Base-by-base conservation (phyloP, 2,797 vertebrate species). In the Falco peregrinus region DNA sequence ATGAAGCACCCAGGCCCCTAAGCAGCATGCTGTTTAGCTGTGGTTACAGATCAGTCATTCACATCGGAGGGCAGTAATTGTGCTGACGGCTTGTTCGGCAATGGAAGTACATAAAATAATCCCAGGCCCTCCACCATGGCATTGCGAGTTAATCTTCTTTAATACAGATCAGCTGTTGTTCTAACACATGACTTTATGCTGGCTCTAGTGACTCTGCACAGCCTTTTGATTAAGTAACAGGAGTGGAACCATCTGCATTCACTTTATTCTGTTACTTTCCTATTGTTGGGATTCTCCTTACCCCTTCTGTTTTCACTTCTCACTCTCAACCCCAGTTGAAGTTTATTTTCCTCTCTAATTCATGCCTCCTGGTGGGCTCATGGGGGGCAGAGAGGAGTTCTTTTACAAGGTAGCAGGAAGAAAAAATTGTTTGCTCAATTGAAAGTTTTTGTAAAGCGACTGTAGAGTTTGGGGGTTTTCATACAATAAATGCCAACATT, bases 101-200 rank as follows among this genome's bases (percentile, higher is more conserved):
- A 70, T 98, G 97, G 98, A 97, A 98, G 98, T 98, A 97, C 98
- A 98, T 98, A 98, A 98, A 98, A 98, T 98, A 98, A 99, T 98
- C 98, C 98, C 81, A 96, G 96, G 96, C 97, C 96, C 97, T 98
- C 97, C 96, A 96, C 98, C 97, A 93, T 96, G 93, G 98, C 97
- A 97, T 97, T 97, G 97, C 33, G n/a, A 98, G 97, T 97, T 99
- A 98, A 98, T 98, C 98, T 98, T 97, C 98, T 97, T 98, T 98
- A 98, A 98, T 97, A 98, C 98, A 98, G 98, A 98, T 98, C 98
- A 98, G 98, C 98, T 98, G 98, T 98, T 98, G 97, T 98, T 97
- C 98, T 98, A 97, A 97, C 98, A 97, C 98, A 97, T 97, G 98
- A 98, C 98, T 98, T 97, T 95, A 87, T 95, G 94, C 97, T 91